phyloP scores from a whole-genome alignment of 2,113 vertebrate genomes.

The Brachyhypopomus gauderio region DNA sequence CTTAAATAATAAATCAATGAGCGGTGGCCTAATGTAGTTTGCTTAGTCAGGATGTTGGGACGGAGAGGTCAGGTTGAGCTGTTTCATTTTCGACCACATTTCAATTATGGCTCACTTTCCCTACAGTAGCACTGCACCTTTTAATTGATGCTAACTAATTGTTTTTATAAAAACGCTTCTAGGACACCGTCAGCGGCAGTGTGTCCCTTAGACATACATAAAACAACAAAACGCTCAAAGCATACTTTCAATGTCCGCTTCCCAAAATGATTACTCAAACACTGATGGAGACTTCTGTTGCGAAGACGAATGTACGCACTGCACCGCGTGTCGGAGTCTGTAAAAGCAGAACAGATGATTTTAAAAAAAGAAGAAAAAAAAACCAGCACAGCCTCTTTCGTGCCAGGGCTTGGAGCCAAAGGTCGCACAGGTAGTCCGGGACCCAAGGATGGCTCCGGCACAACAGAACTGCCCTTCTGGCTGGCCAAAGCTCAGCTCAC shows the following conservation, averaged over 20 bases:
- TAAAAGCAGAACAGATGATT: too few relatives aligned
- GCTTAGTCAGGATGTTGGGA: constrained; percentile 56
- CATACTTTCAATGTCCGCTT: neutral
- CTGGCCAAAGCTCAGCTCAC: constrained; percentile 31
- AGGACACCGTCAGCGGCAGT: neutral
- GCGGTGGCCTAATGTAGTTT: constrained; percentile 39
- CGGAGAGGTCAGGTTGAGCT: constrained; percentile 22
- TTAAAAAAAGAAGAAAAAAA: neutral
- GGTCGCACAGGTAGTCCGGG: constrained; percentile 5
- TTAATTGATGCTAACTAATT: constrained; percentile 46
- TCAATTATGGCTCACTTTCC: constrained; percentile 35
- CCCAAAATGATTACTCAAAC: too few relatives aligned
- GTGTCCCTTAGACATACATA: neutral
- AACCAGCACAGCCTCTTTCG: constrained; percentile 13
- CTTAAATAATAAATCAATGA: constrained; percentile 61
- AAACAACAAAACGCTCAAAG: constrained; percentile 5
- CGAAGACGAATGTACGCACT: neutral
- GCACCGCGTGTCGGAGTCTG: too few relatives aligned
- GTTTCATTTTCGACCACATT: constrained; percentile 48
- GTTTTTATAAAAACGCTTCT: neutral
- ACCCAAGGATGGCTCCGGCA: constrained; percentile 26
- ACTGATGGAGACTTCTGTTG: neutral
- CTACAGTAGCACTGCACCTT: constrained; percentile 24
- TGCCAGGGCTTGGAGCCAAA: constrained; percentile 17
- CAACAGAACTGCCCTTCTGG: constrained; percentile 35